Evolutionary conservation across 2,113 vertebrate genomes (phyloP).

Genomic region (Pagrus major): DNA sequence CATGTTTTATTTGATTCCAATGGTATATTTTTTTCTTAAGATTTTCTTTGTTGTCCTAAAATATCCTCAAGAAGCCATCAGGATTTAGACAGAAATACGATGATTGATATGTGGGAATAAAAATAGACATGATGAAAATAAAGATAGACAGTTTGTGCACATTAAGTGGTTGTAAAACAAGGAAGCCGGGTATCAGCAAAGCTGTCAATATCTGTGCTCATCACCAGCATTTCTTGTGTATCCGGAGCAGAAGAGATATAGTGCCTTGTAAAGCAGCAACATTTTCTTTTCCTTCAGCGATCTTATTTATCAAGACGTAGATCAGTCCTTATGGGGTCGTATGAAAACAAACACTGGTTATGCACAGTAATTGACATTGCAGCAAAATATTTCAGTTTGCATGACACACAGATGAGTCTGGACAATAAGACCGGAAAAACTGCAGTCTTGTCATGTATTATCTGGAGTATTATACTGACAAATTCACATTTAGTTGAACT

Average conservation of each 20-base stretch:
- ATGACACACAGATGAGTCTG: not conserved
- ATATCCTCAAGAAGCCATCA: not conserved
- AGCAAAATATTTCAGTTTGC: not conserved
- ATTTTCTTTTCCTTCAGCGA: not conserved
- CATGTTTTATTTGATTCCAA: not conserved
- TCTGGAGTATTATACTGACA: no score
- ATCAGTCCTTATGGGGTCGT: not conserved
- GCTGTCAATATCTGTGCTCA: conserved; percentile 1
- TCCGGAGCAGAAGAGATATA: not conserved
- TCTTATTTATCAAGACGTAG: not conserved
- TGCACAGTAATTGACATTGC: not conserved
- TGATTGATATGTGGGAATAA: not conserved
- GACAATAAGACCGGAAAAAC: no score
- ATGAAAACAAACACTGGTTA: not conserved
- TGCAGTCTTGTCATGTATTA: no score
- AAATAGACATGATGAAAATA: conserved; percentile 11
- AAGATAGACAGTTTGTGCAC: not conserved
- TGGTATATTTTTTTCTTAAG: not conserved
- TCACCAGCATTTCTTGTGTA: not conserved
- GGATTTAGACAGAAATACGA: not conserved
- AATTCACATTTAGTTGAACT: no score
- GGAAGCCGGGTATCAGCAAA: not conserved
- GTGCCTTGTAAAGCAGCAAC: not conserved
- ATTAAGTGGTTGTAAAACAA: not conserved
- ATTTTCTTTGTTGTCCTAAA: not conserved